phyloP scores from a whole-genome alignment of 2,113 vertebrate species.

The Podocnemis expansa region DNA sequence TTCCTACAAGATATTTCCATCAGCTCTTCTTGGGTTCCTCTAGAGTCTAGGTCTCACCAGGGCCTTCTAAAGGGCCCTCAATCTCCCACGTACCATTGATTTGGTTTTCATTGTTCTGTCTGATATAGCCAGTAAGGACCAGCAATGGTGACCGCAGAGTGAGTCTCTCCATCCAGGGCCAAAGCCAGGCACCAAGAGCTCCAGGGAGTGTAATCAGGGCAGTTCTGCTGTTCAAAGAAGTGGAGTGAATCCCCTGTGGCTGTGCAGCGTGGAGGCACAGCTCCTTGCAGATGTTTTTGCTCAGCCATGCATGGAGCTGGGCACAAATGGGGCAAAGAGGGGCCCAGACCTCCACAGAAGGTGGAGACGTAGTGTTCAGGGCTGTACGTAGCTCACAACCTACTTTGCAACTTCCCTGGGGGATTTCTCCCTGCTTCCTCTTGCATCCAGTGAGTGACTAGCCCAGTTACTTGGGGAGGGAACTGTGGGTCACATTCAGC shows the following conservation, averaged over 20 bases:
- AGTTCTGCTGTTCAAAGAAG: background rate
- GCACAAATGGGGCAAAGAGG: background rate
- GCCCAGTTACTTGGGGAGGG: background rate
- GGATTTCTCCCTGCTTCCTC: background rate
- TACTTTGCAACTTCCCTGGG: background rate
- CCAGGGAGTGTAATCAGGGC: background rate
- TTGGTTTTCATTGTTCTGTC: rapidly evolving
- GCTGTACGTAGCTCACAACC: background rate
- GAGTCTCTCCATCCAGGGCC: rapidly evolving
- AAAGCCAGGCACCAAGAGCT: background rate
- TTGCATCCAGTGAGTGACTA: background rate
- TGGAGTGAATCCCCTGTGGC: background rate
- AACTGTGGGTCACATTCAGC: background rate
- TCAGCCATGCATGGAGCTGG: background rate
- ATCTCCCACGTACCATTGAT: background rate
- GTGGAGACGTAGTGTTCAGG: no score
- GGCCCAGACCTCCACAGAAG: background rate
- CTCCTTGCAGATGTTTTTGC: background rate
- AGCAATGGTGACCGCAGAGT: background rate
- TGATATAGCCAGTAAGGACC: background rate
- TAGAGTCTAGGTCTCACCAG: rapidly evolving
- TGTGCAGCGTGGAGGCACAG: background rate
- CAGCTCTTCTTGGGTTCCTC: background rate
- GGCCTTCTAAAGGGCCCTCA: background rate
- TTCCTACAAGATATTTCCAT: background rate